Percentiles rank a stretch among this genome's conserved stretches.
phyloP scores from a whole-genome alignment of 1,140 invertebrate genomes.

The Drosophila sp. region DNA sequence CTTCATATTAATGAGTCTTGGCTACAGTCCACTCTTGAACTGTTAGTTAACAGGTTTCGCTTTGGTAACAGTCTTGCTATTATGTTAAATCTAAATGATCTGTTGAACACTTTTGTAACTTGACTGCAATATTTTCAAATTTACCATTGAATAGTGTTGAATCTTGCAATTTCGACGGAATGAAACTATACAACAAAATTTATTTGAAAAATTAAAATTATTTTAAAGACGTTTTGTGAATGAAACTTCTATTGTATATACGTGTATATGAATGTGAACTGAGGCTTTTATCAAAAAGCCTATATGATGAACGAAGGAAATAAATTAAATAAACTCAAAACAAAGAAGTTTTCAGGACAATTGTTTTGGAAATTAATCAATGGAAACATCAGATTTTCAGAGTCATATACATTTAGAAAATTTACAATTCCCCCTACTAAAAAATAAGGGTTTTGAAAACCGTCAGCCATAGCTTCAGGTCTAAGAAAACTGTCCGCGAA shows the following conservation, averaged over 20 bases:
- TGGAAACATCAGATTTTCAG: too few relatives aligned
- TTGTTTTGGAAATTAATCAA: too few relatives aligned
- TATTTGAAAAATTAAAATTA: background rate
- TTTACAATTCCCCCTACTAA: too few relatives aligned
- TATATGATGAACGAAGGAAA: too few relatives aligned
- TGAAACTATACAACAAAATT: background rate
- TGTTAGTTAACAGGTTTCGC: constrained; percentile 32
- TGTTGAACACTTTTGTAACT: background rate
- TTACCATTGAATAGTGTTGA: background rate
- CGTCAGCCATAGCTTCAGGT: background rate
- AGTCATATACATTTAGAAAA: too few relatives aligned
- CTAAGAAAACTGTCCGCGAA: background rate
- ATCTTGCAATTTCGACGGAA: background rate
- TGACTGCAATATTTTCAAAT: background rate
- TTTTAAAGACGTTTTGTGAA: background rate
- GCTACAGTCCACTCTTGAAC: background rate
- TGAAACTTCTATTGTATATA: background rate
- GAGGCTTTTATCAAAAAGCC: background rate
- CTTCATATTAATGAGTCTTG: background rate
- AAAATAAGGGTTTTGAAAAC: too few relatives aligned
- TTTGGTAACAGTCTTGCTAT: background rate
- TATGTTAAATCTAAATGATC: background rate
- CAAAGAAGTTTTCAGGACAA: too few relatives aligned
- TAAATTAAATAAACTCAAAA: too few relatives aligned
- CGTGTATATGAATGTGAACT: background rate